Evolutionary conservation across 2,888 invertebrate species (phyloP).

Genomic region (Phaedon cochleariae): DNA sequence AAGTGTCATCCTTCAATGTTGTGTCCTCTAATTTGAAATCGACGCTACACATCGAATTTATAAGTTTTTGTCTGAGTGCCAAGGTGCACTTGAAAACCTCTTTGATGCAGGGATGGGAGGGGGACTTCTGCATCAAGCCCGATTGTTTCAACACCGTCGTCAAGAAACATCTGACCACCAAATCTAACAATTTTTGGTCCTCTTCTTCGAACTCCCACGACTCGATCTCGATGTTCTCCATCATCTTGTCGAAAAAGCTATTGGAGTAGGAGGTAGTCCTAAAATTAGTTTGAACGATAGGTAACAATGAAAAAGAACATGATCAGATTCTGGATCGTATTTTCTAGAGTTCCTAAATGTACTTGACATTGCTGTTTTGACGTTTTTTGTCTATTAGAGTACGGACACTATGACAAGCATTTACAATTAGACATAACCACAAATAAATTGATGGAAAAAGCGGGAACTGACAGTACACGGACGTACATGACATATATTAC

Average conservation of each 20-base stretch:
- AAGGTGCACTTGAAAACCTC: slow-evolving; percentile 57
- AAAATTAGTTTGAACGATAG: too few relatives aligned
- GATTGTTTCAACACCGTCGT: slow-evolving; percentile 66
- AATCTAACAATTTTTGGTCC: slow-evolving; percentile 61
- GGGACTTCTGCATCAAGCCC: slow-evolving; percentile 60
- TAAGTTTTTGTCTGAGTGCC: slow-evolving; percentile 52
- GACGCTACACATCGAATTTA: slow-evolving; percentile 47
- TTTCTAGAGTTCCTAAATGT: too few relatives aligned
- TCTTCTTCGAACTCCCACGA: slow-evolving; percentile 65
- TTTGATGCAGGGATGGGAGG: slow-evolving; percentile 48
- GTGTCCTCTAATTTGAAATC: slow-evolving; percentile 41
- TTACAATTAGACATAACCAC: too few relatives aligned
- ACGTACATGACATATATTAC: too few relatives aligned
- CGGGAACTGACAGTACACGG: too few relatives aligned
- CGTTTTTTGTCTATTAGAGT: too few relatives aligned
- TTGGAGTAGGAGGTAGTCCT: slow-evolving; percentile 5
- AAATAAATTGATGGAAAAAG: too few relatives aligned
- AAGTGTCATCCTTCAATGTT: slow-evolving; percentile 38
- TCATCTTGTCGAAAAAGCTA: slow-evolving; percentile 57
- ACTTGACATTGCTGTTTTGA: too few relatives aligned
- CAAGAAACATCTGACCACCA: slow-evolving; percentile 63
- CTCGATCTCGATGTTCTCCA: slow-evolving; percentile 59
- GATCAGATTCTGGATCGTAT: too few relatives aligned
- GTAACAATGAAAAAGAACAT: too few relatives aligned
- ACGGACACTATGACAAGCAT: too few relatives aligned